Conservation (phyloP, 2,888 invertebrate genomes). For the Callinectes sapidus region DNA sequence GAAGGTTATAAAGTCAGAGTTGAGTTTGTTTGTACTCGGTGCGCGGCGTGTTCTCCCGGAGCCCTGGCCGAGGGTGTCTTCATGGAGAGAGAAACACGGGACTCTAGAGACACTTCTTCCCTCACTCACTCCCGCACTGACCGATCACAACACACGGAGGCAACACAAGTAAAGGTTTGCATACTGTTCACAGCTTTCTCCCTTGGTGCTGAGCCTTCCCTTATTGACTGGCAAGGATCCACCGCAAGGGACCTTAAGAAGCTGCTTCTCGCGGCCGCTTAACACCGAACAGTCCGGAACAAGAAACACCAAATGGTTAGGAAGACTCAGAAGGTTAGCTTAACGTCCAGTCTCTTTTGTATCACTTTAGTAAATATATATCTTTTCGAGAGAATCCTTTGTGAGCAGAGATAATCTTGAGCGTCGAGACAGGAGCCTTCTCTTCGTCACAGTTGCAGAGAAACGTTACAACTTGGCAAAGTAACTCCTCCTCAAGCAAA, state of each 20-base stretch:
- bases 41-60: slow-evolving; percentile 37
- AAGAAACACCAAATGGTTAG: slow-evolving; percentile 46
- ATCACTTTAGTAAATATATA: slow-evolving; percentile 1
- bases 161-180: neutral
- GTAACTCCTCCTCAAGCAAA: neutral
- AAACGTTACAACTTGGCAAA: neutral
- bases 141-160: slow-evolving; percentile 17
- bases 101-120: neutral
- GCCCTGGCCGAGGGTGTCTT: slow-evolving; percentile 17
- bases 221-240: neutral
- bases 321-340: slow-evolving; percentile 45
- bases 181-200: neutral
- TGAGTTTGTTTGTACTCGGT: slow-evolving; percentile 44
- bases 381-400: neutral
- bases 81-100: slow-evolving; percentile 35
- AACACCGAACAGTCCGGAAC: neutral
- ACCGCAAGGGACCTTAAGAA: neutral
- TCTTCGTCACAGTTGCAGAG: neutral
- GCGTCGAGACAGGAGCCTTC: neutral
- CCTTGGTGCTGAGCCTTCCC: neutral
- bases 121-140: slow-evolving; percentile 37
- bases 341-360: slow-evolving; percentile 24
- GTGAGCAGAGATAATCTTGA: slow-evolving; percentile 41
- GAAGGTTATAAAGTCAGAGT: slow-evolving; percentile 11
- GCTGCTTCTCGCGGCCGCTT: neutral